Conservation (phyloP, 1,140 invertebrate species). For the Onthophagus taurus region DNA sequence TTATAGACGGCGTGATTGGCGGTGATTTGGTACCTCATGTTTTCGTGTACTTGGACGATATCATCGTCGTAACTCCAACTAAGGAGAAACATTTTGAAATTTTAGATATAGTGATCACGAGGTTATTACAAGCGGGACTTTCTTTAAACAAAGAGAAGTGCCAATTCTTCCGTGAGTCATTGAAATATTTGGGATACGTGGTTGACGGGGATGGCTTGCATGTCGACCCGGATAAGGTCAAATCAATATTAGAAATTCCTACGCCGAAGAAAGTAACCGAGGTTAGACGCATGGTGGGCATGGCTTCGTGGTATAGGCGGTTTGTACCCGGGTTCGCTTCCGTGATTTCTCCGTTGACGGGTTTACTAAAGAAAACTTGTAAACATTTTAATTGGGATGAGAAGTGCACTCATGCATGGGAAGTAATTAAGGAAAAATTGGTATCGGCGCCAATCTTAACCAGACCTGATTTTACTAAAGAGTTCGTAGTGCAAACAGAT, state of each 20-base stretch:
- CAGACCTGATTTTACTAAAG: too few relatives aligned
- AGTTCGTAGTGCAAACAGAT: too few relatives aligned
- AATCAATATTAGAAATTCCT: neutral
- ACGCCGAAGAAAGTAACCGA: neutral
- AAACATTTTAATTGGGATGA: too few relatives aligned
- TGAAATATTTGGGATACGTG: too few relatives aligned
- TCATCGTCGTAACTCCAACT: neutral
- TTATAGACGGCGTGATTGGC: constrained; percentile 20
- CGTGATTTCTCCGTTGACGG: neutral
- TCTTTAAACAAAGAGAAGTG: constrained; percentile 14
- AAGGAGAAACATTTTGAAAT: constrained; percentile 12
- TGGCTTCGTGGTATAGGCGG: constrained; percentile 5
- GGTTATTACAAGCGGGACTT: neutral
- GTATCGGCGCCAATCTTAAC: too few relatives aligned
- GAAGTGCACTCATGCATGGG: neutral
- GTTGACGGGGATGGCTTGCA: neutral
- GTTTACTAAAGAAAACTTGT: constrained; percentile 3
- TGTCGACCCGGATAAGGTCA: neutral
- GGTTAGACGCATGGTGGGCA: neutral
- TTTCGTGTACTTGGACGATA: constrained; percentile 17
- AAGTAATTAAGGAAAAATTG: too few relatives aligned
- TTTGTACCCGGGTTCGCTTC: neutral
- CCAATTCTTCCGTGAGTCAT: constrained; percentile 7
- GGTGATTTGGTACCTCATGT: constrained; percentile 10
- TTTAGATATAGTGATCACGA: constrained; percentile 4